A percentile compares a stretch with the other conserved stretches of the same genome.
These are phyloP conservation scores for Apamea epomidion DNA, from an alignment of 2,888 invertebrate genomes.

Conservation along the genomic window DNA sequence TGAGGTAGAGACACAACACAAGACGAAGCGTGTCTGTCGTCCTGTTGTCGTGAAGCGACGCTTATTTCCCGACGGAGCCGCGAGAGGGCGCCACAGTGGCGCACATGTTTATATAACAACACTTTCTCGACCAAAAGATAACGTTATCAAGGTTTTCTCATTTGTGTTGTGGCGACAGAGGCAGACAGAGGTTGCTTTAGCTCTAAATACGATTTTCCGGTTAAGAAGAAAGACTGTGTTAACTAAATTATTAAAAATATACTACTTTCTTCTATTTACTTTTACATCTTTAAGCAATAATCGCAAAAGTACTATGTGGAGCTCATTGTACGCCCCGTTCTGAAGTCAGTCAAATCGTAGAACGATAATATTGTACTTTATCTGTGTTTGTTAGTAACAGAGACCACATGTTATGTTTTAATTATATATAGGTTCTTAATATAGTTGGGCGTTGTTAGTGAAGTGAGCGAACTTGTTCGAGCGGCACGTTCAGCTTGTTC, in stretches of 20 bases:
- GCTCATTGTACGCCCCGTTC: neutral
- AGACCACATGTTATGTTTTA: neutral
- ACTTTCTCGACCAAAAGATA: neutral
- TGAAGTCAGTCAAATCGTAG: neutral
- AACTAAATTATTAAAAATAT: no score
- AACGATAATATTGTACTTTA: neutral
- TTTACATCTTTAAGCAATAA: neutral
- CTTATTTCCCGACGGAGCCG: constrained; percentile 2
- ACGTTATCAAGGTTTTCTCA: neutral
- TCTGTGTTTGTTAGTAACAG: neutral
- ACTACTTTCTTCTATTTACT: neutral
- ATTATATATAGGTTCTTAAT: neutral
- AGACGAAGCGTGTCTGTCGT: neutral
- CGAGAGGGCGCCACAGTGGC: neutral
- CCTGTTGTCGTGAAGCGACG: neutral
- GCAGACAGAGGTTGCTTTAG: neutral
- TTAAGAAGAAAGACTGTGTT: neutral
- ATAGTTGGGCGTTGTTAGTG: neutral
- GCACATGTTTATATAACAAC: neutral
- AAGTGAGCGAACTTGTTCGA: neutral
- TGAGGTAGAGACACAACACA: neutral
- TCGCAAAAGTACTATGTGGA: neutral
- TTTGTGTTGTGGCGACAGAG: neutral
- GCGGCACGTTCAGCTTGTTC: neutral
- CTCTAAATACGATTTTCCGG: neutral